Evolutionary conservation across 2,113 vertebrate genomes (phyloP).

Genomic region (Eudyptes chrysolophus): DNA sequence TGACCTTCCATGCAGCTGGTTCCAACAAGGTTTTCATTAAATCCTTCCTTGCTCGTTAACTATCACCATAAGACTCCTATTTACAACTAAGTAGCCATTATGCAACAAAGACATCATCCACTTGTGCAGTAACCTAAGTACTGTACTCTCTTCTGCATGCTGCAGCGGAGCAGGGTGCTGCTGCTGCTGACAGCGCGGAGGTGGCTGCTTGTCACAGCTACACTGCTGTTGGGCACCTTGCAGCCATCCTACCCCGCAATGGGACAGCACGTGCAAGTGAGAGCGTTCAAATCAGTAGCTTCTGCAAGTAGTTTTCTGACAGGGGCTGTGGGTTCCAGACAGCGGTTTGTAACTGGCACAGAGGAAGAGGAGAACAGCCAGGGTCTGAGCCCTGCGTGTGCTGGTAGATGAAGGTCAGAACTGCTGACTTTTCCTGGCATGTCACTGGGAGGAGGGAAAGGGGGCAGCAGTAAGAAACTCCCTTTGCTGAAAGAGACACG

Average conservation of each 20-base stretch:
- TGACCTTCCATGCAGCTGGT: background rate
- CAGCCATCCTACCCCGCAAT: background rate
- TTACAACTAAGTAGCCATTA: background rate
- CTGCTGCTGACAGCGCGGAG: background rate
- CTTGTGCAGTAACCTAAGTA: background rate
- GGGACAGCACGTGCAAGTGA: background rate
- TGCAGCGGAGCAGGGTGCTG: background rate
- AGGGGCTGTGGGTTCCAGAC: background rate
- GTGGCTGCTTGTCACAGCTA: background rate
- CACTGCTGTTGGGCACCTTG: background rate
- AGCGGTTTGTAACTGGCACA: background rate
- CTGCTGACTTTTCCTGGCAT: background rate
- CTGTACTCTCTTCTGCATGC: background rate
- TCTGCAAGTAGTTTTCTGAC: background rate
- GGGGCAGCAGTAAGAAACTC: background rate
- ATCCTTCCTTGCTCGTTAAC: background rate
- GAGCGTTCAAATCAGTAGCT: background rate
- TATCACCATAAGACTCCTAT: background rate
- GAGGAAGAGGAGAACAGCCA: background rate
- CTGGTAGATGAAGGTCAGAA: background rate
- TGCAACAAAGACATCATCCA: background rate
- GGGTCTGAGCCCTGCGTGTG: background rate
- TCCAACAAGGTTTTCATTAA: background rate
- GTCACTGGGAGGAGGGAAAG: background rate
- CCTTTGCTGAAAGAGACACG: too few species aligned